Conservation (phyloP, 2,888 invertebrate species). For the Exocentrus adspersus region DNA sequence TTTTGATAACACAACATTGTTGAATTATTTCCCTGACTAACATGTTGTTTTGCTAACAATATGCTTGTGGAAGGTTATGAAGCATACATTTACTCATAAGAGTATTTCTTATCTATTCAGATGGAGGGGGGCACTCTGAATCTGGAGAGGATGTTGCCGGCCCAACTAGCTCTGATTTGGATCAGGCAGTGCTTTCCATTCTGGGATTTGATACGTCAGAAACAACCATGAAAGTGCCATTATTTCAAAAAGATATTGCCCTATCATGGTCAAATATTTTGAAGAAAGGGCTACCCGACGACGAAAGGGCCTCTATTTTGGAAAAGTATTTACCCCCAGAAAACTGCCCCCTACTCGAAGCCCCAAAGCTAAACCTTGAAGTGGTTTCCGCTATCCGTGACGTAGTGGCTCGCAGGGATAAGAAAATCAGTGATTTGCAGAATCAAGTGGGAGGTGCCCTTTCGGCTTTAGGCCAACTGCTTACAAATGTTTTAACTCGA, state of each 20-base stretch:
- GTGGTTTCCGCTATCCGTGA: neutral
- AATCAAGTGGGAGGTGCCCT: neutral
- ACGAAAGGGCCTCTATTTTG: neutral
- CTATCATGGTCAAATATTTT: neutral
- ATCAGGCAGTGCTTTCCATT: neutral
- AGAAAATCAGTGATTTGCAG: neutral
- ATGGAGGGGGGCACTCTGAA: no score
- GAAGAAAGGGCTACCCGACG: neutral
- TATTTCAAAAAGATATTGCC: neutral
- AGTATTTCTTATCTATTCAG: no score
- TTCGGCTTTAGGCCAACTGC: neutral
- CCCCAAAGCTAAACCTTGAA: neutral
- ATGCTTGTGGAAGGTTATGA: no score
- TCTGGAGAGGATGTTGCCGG: no score
- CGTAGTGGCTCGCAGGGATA: neutral
- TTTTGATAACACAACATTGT: no score
- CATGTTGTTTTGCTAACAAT: no score
- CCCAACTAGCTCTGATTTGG: no score
- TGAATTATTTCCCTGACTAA: no score
- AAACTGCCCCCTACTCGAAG: neutral
- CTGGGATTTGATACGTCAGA: neutral
- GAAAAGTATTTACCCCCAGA: neutral
- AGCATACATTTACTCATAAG: no score
- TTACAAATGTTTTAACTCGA: neutral
- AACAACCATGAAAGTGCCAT: neutral